A percentile compares a stretch with the other conserved stretches of the same genome.
Conservation (phyloP, 2,888 invertebrate genomes). For the Aphodius granarius region DNA sequence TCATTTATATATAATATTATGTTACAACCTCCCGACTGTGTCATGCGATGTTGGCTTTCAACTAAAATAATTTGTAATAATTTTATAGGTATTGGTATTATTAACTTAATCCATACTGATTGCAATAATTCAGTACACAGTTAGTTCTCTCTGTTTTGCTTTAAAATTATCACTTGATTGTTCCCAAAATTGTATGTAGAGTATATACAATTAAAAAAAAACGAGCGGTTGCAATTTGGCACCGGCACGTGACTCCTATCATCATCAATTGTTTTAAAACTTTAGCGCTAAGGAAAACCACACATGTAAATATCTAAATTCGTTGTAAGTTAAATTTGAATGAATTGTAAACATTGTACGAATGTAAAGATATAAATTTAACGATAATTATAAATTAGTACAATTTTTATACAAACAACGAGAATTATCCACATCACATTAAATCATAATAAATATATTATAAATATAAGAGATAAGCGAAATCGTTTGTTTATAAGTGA, state of each 20-base stretch:
- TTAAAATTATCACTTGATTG: background rate
- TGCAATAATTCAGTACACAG: background rate
- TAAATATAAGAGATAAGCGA: background rate
- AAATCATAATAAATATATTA: slow-evolving; percentile 19
- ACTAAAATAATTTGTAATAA: too few relatives aligned
- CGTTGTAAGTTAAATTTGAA: background rate
- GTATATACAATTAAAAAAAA: background rate
- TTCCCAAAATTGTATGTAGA: background rate
- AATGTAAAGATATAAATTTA: slow-evolving; percentile 11
- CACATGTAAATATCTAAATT: background rate
- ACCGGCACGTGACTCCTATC: slow-evolving; percentile 10
- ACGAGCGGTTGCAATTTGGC: background rate
- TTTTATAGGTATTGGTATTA: too few relatives aligned
- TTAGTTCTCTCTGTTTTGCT: background rate
- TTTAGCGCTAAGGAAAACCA: background rate
- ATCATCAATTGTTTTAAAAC: slow-evolving; percentile 20
- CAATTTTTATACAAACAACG: slow-evolving; percentile 50
- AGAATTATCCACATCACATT: slow-evolving; percentile 39
- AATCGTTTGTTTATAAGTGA: background rate
- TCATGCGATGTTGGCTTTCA: too few relatives aligned
- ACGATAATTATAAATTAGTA: slow-evolving; percentile 46
- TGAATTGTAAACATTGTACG: background rate
- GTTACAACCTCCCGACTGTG: too few relatives aligned
- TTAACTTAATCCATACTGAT: too few relatives aligned
- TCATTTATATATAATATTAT: too few relatives aligned